Conservation (phyloP, 2,888 invertebrate genomes). For the Calameuta idolon region DNA sequence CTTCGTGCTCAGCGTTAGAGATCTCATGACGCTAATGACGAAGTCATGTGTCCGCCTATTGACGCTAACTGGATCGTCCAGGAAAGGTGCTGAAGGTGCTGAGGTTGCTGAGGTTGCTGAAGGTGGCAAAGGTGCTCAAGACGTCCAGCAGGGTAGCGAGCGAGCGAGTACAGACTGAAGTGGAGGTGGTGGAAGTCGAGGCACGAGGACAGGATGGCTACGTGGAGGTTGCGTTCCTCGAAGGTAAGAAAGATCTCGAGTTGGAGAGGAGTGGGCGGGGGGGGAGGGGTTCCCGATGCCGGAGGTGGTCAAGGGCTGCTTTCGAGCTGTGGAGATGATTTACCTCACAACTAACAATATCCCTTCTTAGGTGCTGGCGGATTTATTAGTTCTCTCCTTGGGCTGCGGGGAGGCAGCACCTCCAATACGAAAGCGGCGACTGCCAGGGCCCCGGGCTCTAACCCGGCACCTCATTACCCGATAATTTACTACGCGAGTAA, state of each 20-base stretch:
- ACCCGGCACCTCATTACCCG: constrained; percentile 65
- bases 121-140: not conserved
- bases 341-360: constrained; percentile 65
- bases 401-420: constrained; percentile 24
- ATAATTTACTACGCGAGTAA: constrained; percentile 66
- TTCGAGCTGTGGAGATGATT: constrained; percentile 60
- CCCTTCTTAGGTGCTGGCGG: constrained; percentile 57
- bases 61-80: constrained; percentile 52
- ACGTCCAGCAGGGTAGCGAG: constrained; percentile 2
- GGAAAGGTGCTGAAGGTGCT: constrained; percentile 30
- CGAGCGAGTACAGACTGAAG: constrained; percentile 2
- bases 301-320: constrained; percentile 45
- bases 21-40: constrained; percentile 59
- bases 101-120: not conserved
- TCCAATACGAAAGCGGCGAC: constrained; percentile 19
- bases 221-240: constrained; percentile 21
- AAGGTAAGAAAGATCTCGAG: constrained; percentile 52
- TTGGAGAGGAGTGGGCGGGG: constrained; percentile 35
- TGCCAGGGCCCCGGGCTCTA: constrained; percentile 51
- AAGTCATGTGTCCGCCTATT: constrained; percentile 51
- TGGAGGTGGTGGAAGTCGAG: constrained; percentile 13
- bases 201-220: constrained; percentile 12
- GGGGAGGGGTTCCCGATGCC: constrained; percentile 21
- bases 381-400: constrained; percentile 58
- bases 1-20: constrained; percentile 41